These are phyloP conservation scores for Patiria miniata DNA, from an alignment of 35 echinoderm and acorn worm genomes.

Conservation along the genomic window DNA sequence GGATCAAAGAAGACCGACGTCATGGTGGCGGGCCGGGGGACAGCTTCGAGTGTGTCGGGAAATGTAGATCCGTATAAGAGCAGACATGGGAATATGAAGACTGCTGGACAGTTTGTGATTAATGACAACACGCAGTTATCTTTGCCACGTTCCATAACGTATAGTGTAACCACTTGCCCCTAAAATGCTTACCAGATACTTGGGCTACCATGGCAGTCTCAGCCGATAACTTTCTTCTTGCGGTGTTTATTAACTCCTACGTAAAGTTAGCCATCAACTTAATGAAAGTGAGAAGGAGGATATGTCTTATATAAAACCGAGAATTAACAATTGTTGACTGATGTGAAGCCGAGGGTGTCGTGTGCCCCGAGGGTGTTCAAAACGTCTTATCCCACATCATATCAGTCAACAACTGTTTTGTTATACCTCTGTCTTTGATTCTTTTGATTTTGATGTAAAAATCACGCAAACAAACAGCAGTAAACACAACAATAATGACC, in stretches of 20 bases:
- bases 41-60: slow-evolving; percentile 19
- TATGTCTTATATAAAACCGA: no score
- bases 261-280: no score
- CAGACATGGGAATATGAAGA: slow-evolving; percentile 16
- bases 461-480: no score
- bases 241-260: background rate
- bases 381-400: no score
- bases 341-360: no score
- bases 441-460: no score
- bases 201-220: background rate
- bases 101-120: background rate
- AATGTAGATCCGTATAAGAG: background rate
- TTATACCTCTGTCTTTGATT: no score
- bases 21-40: slow-evolving; percentile 3
- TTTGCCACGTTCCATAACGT: background rate
- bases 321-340: no score
- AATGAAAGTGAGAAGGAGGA: no score
- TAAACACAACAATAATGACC: no score
- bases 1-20: slow-evolving; percentile 16
- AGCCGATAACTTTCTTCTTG: background rate
- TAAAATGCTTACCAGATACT: background rate
- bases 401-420: no score
- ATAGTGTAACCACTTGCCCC: background rate
- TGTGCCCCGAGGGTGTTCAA: no score
- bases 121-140: background rate